phyloP scores from a whole-genome alignment of 1,140 invertebrate species.

The Octopus bimaculoides region DNA sequence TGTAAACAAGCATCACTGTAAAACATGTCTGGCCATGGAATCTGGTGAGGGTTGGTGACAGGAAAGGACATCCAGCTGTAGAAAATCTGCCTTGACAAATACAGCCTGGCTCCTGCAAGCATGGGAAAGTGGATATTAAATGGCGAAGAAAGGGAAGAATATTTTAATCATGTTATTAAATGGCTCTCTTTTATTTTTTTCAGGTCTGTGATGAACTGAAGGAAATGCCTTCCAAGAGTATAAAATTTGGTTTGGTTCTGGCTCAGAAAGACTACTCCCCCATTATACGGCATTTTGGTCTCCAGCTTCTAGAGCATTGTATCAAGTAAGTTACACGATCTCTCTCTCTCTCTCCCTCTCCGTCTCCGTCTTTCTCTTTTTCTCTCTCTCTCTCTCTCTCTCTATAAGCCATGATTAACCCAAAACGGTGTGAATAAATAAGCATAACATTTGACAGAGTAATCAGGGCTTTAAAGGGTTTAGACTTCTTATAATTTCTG shows the following conservation, averaged over 20 bases:
- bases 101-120: background rate
- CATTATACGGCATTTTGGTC: constrained; percentile 80
- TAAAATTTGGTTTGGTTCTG: constrained; percentile 78
- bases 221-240: constrained; percentile 79
- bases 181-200: constrained; percentile 9
- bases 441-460: background rate
- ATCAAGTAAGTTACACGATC: constrained; percentile 71
- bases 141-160: background rate
- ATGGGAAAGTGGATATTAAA: background rate
- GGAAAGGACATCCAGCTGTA: background rate
- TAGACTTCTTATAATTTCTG: background rate
- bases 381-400: background rate
- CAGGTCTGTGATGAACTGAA: constrained; percentile 54
- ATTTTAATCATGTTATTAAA: background rate
- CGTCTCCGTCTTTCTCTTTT: background rate
- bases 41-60: background rate
- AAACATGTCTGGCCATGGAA: background rate
- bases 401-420: background rate
- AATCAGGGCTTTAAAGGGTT: background rate
- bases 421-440: background rate
- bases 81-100: background rate
- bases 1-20: background rate
- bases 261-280: constrained; percentile 71
- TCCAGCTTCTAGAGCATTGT: constrained; percentile 86
- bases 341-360: too few relatives aligned